Percentiles rank a stretch among this genome's conserved stretches.
phyloP scores from a whole-genome alignment of 2,797 vertebrate species.

The Pelochelys cantorii region DNA sequence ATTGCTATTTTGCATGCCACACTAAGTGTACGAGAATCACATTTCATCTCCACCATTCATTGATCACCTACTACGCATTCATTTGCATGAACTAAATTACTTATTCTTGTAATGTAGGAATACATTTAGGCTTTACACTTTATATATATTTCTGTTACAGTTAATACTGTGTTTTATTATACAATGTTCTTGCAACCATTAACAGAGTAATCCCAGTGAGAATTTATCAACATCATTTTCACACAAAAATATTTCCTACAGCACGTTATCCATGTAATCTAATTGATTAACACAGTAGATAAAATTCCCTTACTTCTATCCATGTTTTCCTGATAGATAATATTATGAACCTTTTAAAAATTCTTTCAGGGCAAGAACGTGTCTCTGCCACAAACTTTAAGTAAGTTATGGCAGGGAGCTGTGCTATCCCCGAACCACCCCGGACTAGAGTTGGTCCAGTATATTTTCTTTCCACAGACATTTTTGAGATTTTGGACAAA shows the following conservation, averaged over 20 bases:
- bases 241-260: not conserved
- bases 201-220: not conserved
- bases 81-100: not conserved
- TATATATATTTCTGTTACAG: not conserved
- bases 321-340: slow-evolving; percentile 38
- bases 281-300: not conserved
- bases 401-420: slow-evolving; percentile 57
- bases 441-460: not conserved
- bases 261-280: not conserved
- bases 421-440: slow-evolving; percentile 54
- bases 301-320: slow-evolving; percentile 4
- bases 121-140: not conserved
- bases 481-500: slow-evolving; percentile 4
- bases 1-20: not conserved
- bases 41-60: not conserved
- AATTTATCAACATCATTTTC: not conserved
- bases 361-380: slow-evolving; percentile 46
- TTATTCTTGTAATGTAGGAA: not conserved
- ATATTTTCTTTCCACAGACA: slow-evolving; percentile 12
- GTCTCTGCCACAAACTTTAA: slow-evolving; percentile 57
- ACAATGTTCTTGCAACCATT: not conserved
- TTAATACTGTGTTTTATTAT: not conserved
- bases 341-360: slow-evolving; percentile 6
- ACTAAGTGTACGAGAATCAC: not conserved
- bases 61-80: not conserved